Evolutionary conservation across 2,888 invertebrate genomes (phyloP).

Genomic region (Drosophila merina): DNA sequence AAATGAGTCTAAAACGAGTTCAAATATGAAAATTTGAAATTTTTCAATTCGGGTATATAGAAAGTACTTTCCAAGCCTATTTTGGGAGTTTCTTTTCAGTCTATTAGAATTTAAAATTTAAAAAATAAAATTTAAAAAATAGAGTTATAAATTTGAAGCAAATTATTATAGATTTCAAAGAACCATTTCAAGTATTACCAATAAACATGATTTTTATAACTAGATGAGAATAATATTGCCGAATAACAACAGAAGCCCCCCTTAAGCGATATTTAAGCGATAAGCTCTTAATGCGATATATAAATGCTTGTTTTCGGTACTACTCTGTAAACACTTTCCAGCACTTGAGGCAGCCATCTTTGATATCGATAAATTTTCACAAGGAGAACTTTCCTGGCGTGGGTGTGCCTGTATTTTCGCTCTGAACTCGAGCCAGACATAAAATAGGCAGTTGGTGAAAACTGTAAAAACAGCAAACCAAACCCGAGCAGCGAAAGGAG

Average conservation of each 20-base stretch:
- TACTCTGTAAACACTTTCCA: neutral
- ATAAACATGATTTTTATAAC: too few species aligned
- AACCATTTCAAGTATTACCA: too few species aligned
- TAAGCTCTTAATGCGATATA: neutral
- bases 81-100: neutral
- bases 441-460: neutral
- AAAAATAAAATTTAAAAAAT: too few species aligned
- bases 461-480: neutral
- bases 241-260: too few species aligned
- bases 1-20: neutral
- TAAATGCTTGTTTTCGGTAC: neutral
- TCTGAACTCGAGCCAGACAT: neutral
- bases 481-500: neutral
- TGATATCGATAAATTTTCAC: slow-evolving; percentile 7
- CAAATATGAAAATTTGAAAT: neutral
- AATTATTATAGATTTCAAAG: too few species aligned
- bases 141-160: too few species aligned
- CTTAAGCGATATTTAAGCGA: neutral
- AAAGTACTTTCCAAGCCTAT: neutral
- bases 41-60: neutral
- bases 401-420: slow-evolving; percentile 14
- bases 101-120: too few species aligned
- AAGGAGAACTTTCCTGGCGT: slow-evolving; percentile 15
- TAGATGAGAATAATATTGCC: too few species aligned
- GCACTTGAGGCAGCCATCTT: slow-evolving; percentile 20